Evolutionary conservation across 2,888 invertebrate genomes (phyloP).

Genomic region (Drosophila incognita): DNA sequence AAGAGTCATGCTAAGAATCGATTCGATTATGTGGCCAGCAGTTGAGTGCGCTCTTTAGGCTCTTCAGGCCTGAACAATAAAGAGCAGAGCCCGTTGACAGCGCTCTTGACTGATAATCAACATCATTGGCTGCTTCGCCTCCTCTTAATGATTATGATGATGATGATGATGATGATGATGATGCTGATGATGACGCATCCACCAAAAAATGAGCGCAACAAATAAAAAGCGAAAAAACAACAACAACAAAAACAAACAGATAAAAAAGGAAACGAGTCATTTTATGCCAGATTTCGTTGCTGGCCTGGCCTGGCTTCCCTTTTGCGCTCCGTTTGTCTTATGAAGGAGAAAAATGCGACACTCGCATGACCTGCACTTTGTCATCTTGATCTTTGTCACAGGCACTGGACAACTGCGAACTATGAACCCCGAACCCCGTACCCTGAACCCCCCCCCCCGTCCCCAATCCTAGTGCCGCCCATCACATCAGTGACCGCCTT

Average conservation of each 20-base stretch:
- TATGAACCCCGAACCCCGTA: background rate
- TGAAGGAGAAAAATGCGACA: slow-evolving; percentile 56
- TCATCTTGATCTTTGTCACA: slow-evolving; percentile 71
- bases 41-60: background rate
- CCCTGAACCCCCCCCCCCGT: too few relatives aligned
- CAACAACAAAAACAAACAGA: background rate
- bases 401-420: slow-evolving; percentile 3
- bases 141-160: slow-evolving; percentile 22
- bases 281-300: slow-evolving; percentile 31
- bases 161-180: background rate
- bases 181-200: slow-evolving; percentile 19
- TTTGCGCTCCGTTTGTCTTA: slow-evolving; percentile 17
- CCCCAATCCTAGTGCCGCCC: too few relatives aligned
- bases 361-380: slow-evolving; percentile 72
- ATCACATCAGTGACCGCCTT: background rate
- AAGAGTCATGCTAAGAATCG: background rate
- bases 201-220: slow-evolving; percentile 10
- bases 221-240: background rate
- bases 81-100: slow-evolving; percentile 28
- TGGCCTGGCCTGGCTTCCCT: background rate
- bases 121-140: background rate
- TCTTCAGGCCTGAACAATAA: background rate
- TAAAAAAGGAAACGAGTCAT: slow-evolving; percentile 39
- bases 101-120: slow-evolving; percentile 25
- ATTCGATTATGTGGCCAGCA: background rate